Evolutionary conservation across 2,113 vertebrate genomes (phyloP).

Genomic region (Cyanistes caeruleus): DNA sequence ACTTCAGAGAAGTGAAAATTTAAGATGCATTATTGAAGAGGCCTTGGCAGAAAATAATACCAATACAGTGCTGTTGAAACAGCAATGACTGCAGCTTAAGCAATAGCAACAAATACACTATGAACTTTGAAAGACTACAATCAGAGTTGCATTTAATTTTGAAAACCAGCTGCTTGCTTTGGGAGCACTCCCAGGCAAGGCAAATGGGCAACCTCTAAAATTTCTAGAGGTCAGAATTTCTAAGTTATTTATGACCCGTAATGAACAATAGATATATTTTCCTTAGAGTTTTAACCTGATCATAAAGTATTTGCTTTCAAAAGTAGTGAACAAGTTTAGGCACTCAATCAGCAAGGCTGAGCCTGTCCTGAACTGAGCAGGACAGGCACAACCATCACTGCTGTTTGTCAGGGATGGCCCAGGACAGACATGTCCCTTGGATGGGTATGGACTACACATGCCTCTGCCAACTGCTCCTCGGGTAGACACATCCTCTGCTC

Average conservation of each 20-base stretch:
- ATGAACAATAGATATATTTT: neutral
- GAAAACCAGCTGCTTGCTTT: neutral
- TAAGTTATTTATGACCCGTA: neutral
- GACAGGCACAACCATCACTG: no score
- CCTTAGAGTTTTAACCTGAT: neutral
- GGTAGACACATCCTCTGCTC: neutral
- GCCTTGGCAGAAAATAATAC: neutral
- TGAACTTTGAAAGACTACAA: neutral
- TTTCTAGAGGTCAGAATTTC: neutral
- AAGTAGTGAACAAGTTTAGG: neutral
- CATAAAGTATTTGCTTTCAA: neutral
- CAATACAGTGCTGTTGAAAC: neutral
- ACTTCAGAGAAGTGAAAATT: neutral
- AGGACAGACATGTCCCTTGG: neutral
- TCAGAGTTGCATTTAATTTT: neutral
- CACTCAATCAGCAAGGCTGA: neutral
- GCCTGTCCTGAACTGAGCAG: neutral
- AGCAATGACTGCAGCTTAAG: neutral
- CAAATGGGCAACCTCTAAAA: neutral
- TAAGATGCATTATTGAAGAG: neutral
- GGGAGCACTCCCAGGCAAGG: neutral
- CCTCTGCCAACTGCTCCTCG: neutral
- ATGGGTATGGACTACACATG: rapidly evolving
- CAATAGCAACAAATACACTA: neutral
- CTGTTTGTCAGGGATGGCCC: neutral